Percentiles rank a stretch among this genome's conserved stretches.
Conservation (phyloP, 2,797 vertebrate species). For the Chelidonichthys spinosus region DNA sequence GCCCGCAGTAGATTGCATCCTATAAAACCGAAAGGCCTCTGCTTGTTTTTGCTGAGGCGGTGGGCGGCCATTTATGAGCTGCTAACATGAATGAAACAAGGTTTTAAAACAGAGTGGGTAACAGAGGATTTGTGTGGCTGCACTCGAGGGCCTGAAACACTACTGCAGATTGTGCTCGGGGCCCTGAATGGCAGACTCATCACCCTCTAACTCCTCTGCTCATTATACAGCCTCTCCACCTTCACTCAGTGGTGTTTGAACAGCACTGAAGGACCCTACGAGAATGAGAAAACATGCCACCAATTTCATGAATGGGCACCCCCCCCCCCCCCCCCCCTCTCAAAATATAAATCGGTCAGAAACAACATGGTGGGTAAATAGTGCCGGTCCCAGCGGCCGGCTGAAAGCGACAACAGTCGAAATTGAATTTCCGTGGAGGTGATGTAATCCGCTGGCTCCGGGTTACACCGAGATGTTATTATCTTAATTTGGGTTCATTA, state of each 20-base stretch:
- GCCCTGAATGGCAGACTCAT: constrained; percentile 56
- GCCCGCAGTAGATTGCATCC: constrained; percentile 26
- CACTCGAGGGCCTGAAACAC: constrained; percentile 57
- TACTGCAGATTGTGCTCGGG: constrained; percentile 59
- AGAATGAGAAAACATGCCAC: constrained; percentile 42
- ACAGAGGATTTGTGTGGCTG: constrained; percentile 71
- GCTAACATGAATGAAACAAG: constrained; percentile 78
- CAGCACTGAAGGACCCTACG: constrained; percentile 40
- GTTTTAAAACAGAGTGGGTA: constrained; percentile 72
- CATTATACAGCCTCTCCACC: constrained; percentile 57
- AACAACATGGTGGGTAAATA: constrained; percentile 54
- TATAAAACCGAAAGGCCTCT: constrained; percentile 45
- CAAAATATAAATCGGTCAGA: constrained; percentile 34
- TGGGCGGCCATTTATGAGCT: constrained; percentile 79
- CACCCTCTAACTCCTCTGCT: constrained; percentile 67
- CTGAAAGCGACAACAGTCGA: constrained; percentile 62
- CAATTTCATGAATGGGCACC: constrained; percentile 62
- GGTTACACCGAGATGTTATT: constrained; percentile 79
- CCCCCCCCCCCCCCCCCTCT: not conserved
- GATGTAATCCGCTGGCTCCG: constrained; percentile 75
- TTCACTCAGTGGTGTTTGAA: constrained; percentile 53
- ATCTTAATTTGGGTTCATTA: constrained; percentile 82
- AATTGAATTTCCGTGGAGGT: constrained; percentile 79
- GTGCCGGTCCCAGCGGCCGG: constrained; percentile 1
- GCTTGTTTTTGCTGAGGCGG: constrained; percentile 66